A percentile compares a stretch with the other conserved stretches of the same genome.
These are phyloP conservation scores for Drosophila quinaria DNA, from an alignment of 2,888 invertebrate species.

Conservation along the genomic window DNA sequence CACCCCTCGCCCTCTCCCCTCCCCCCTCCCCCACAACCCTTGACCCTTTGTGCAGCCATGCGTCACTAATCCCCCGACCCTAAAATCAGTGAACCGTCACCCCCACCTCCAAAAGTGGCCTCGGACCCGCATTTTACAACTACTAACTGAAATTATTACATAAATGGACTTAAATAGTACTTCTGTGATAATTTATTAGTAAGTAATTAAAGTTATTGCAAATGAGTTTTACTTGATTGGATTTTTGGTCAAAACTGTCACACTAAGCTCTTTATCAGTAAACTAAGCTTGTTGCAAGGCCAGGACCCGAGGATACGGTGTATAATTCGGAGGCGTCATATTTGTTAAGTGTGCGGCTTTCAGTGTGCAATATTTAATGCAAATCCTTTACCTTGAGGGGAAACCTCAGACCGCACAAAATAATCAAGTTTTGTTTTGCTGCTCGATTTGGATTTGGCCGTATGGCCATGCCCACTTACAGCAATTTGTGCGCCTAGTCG, in stretches of 20 bases:
- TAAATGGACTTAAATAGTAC: constrained; percentile 15
- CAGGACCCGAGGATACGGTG: constrained; percentile 12
- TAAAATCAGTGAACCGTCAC: too few species aligned
- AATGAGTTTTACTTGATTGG: constrained; percentile 36
- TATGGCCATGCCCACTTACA: constrained; percentile 80
- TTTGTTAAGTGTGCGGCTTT: constrained; percentile 71
- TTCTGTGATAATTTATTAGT: constrained; percentile 24
- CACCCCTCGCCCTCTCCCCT: too few species aligned
- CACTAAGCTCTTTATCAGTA: constrained; percentile 39
- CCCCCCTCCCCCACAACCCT: too few species aligned
- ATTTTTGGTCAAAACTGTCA: constrained; percentile 34
- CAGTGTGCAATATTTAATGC: constrained; percentile 65
- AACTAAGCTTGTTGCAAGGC: constrained; percentile 23
- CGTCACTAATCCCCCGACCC: too few species aligned
- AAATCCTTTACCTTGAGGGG: constrained; percentile 36
- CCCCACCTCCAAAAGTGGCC: too few species aligned
- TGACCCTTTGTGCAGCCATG: too few species aligned
- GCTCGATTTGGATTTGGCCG: constrained; percentile 84
- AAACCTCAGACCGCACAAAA: constrained; percentile 79
- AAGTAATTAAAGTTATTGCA: constrained; percentile 35
- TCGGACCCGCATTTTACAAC: too few species aligned
- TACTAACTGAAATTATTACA: constrained; percentile 28
- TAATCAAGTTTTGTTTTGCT: constrained; percentile 85
- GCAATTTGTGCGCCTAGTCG: constrained; percentile 77
- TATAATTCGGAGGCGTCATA: constrained; percentile 73